phyloP scores from a whole-genome alignment of 2,113 vertebrate species.

The Syngnathus floridae region DNA sequence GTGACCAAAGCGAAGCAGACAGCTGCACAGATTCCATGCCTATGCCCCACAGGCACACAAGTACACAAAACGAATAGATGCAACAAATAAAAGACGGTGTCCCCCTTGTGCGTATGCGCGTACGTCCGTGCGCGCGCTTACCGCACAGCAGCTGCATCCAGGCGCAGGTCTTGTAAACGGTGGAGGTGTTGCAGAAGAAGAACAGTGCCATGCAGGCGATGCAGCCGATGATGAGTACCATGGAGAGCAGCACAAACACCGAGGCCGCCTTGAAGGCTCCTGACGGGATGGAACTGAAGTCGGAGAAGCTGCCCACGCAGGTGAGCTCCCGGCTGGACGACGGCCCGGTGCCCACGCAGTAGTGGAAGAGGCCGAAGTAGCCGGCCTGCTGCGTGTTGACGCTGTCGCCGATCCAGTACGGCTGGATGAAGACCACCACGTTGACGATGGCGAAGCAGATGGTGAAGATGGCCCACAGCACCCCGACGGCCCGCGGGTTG shows the following conservation, averaged over 20 bases:
- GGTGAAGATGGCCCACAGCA: conserved; percentile 97
- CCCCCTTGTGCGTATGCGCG: background rate
- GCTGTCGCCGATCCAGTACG: conserved; percentile 97
- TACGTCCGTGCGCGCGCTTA: conserved; percentile 52
- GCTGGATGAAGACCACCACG: conserved; percentile 96
- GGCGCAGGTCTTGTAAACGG: conserved; percentile 97
- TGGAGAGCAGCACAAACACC: conserved; percentile 94
- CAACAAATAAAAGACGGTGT: background rate
- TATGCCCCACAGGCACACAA: background rate
- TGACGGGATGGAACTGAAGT: conserved; percentile 92
- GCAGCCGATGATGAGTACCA: conserved; percentile 94
- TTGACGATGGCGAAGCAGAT: conserved; percentile 97
- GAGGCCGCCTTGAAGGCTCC: conserved; percentile 91
- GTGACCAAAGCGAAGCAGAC: background rate
- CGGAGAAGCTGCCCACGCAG: conserved; percentile 89
- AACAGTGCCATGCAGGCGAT: conserved; percentile 94
- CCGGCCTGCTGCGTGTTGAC: conserved; percentile 89
- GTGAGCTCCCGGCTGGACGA: conserved; percentile 83
- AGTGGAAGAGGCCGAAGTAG: conserved; percentile 95
- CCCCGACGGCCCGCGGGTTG: conserved; percentile 88
- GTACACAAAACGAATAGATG: background rate
- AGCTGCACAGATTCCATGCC: background rate
- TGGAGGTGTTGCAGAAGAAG: conserved; percentile 98
- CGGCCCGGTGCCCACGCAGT: conserved; percentile 85
- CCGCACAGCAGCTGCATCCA: conserved; percentile 98